These are phyloP conservation scores for Enoplosus armatus DNA, from an alignment of 2,797 vertebrate species.

Conservation along the genomic window DNA sequence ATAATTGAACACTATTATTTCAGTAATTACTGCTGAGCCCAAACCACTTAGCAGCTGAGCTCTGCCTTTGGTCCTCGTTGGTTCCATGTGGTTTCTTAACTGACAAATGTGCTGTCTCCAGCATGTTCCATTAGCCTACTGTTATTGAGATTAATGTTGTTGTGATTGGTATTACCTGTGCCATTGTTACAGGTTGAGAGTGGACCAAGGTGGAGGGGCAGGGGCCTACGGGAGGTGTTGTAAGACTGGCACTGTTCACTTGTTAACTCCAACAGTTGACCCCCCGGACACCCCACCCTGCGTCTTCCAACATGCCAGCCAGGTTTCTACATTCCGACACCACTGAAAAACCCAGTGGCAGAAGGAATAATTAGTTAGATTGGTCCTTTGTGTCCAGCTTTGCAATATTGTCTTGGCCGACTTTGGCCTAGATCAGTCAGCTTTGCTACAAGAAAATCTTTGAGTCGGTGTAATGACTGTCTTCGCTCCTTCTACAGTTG, in stretches of 20 bases:
- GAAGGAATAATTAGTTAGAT: constrained; percentile 37
- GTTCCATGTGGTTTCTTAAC: constrained; percentile 45
- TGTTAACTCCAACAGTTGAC: constrained; percentile 24
- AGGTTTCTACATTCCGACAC: constrained; percentile 21
- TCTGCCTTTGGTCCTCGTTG: constrained; percentile 26
- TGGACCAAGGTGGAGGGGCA: not conserved
- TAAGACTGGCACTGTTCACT: constrained; percentile 12
- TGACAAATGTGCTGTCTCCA: constrained; percentile 58
- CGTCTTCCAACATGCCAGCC: not conserved
- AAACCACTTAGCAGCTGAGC: constrained; percentile 33
- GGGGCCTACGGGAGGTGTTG: constrained; percentile 3
- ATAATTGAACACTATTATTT: constrained; percentile 31
- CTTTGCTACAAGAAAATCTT: constrained; percentile 31
- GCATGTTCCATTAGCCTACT: constrained; percentile 52
- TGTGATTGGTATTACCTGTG: constrained; percentile 59
- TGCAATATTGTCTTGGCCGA: constrained; percentile 39
- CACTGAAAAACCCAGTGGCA: constrained; percentile 15
- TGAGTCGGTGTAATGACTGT: constrained; percentile 26
- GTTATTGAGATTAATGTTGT: constrained; percentile 71
- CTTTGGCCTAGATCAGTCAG: constrained; percentile 43
- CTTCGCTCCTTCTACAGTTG: constrained; percentile 8
- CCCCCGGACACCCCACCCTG: constrained; percentile 3
- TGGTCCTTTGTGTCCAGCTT: constrained; percentile 48
- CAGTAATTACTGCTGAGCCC: constrained; percentile 40
- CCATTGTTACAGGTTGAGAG: constrained; percentile 12